Evolutionary conservation across 1,140 invertebrate species (phyloP).

Genomic region (Nebria ingens): DNA sequence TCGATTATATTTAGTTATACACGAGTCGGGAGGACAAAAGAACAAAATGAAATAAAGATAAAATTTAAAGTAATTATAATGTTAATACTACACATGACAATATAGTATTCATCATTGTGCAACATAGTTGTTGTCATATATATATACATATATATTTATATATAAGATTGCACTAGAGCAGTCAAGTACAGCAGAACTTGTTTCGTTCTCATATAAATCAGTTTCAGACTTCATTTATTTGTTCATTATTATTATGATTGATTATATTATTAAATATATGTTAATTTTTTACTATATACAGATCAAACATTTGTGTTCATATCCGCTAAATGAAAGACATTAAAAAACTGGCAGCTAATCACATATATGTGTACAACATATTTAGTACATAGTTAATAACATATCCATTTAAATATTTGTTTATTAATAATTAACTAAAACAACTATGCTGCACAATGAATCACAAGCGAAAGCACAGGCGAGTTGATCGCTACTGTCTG

Average conservation of each 20-base stretch:
- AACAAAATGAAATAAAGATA: not conserved
- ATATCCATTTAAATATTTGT: too few species aligned
- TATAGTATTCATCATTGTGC: not conserved
- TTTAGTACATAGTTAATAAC: too few species aligned
- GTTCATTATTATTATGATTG: too few species aligned
- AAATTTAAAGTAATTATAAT: not conserved
- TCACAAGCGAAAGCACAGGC: not conserved
- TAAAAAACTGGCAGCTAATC: not conserved
- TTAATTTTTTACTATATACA: too few species aligned
- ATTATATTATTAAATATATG: too few species aligned
- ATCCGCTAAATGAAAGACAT: too few species aligned
- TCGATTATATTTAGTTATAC: not conserved
- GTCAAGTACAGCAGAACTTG: too few species aligned
- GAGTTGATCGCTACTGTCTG: not conserved
- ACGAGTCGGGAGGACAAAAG: not conserved
- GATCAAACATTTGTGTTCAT: too few species aligned
- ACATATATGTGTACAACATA: not conserved
- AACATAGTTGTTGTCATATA: not conserved
- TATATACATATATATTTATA: too few species aligned
- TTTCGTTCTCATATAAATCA: too few species aligned
- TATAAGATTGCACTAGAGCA: too few species aligned
- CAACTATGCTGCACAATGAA: constrained; percentile 3
- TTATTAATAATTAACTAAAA: not conserved
- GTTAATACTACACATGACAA: not conserved
- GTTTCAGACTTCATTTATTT: too few species aligned